Conservation (phyloP, 2,888 invertebrate species). For the Diarsia brunnea region DNA sequence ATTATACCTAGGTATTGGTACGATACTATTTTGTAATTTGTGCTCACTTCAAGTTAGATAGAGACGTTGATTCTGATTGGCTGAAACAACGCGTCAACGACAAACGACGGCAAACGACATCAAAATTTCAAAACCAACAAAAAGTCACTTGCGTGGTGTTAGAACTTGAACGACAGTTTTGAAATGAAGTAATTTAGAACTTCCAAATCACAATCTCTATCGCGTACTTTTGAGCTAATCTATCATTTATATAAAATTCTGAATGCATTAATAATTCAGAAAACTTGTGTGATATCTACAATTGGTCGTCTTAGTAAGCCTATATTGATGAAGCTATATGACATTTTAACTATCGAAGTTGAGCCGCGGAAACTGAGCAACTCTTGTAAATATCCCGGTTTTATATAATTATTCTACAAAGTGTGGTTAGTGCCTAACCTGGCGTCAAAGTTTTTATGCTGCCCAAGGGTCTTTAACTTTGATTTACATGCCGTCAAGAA, state of each 20-base stretch:
- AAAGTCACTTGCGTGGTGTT: too few species aligned
- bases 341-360: constrained; percentile 39
- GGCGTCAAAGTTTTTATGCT: too few species aligned
- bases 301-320: constrained; percentile 64
- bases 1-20: not conserved
- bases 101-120: not conserved
- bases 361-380: constrained; percentile 63
- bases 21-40: not conserved
- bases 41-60: not conserved
- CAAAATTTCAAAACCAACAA: not conserved
- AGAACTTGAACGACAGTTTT: not conserved
- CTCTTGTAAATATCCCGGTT: constrained; percentile 6
- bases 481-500: too few species aligned
- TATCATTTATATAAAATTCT: constrained; percentile 21
- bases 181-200: not conserved
- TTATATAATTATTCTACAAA: not conserved
- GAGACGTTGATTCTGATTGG: not conserved
- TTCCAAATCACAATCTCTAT: not conserved
- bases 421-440: too few species aligned
- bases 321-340: constrained; percentile 47
- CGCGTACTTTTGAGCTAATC: not conserved
- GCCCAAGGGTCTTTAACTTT: too few species aligned
- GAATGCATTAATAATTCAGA: constrained; percentile 12
- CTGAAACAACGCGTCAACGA: not conserved
- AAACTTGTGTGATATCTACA: constrained; percentile 49